Conservation (phyloP, 2,888 invertebrate genomes). For the Drosophila ustulata region DNA sequence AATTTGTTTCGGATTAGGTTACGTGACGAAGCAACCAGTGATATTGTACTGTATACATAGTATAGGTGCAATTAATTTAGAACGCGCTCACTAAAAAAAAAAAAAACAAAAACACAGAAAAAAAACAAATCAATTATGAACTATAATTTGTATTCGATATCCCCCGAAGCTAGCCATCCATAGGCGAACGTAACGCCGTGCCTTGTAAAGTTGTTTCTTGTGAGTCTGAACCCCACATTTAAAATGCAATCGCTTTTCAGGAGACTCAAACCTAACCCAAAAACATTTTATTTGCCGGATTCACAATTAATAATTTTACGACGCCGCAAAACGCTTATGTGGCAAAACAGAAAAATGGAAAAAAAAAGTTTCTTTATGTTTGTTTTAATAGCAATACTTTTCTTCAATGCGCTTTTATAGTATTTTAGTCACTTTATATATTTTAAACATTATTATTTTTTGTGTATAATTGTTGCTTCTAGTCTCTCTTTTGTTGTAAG, state of each 20-base stretch:
- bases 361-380: constrained; percentile 55
- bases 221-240: constrained; percentile 6
- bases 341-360: not conserved
- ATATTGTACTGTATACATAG: constrained; percentile 86
- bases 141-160: constrained; percentile 41
- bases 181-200: constrained; percentile 42
- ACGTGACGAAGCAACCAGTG: constrained; percentile 85
- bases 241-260: constrained; percentile 70
- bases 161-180: constrained; percentile 27
- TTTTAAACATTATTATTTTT: constrained; percentile 78
- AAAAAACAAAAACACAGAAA: constrained; percentile 33
- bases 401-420: constrained; percentile 78
- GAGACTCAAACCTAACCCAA: constrained; percentile 69
- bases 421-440: constrained; percentile 79
- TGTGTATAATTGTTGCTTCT: constrained; percentile 84
- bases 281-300: constrained; percentile 22
- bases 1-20: constrained; percentile 81
- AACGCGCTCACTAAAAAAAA: constrained; percentile 81
- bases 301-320: constrained; percentile 78
- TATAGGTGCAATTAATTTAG: constrained; percentile 85
- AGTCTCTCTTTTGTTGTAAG: constrained; percentile 84
- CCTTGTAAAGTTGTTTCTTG: constrained; percentile 80
- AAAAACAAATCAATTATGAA: constrained; percentile 49
- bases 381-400: constrained; percentile 64
- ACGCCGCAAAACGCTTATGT: constrained; percentile 54